Evolutionary conservation across 2,888 invertebrate species (phyloP).

Genomic region (Onthophagus sagittarius): DNA sequence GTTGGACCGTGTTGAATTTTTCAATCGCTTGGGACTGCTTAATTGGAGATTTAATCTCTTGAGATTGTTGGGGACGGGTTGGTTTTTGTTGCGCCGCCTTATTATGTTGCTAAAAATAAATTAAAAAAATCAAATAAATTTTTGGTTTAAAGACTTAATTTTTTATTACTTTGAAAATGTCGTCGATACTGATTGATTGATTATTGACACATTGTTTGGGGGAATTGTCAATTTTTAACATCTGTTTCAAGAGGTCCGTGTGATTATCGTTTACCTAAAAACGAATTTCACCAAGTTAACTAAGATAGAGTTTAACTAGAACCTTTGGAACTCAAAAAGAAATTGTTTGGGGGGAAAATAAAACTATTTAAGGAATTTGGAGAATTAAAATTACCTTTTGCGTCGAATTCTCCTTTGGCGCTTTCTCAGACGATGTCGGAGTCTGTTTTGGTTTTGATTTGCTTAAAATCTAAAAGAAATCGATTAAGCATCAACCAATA

Average conservation of each 20-base stretch:
- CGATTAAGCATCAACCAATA: neutral
- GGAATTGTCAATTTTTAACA: slow-evolving; percentile 34
- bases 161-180: slow-evolving; percentile 29
- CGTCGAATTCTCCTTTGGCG: neutral
- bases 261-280: slow-evolving; percentile 1
- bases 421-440: neutral
- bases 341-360: no score
- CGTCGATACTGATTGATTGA: slow-evolving; percentile 20
- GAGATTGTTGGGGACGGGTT: neutral
- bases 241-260: slow-evolving; percentile 37
- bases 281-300: neutral
- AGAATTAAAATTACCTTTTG: slow-evolving; percentile 31
- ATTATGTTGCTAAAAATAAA: neutral
- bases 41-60: neutral
- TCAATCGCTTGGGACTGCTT: neutral
- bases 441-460: neutral
- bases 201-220: neutral
- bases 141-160: neutral
- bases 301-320: neutral
- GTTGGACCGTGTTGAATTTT: slow-evolving; percentile 35
- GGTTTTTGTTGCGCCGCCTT: neutral
- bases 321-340: no score
- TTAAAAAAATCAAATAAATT: neutral
- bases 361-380: no score
- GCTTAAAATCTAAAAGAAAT: neutral